Percentiles rank a stretch among this genome's conserved stretches.
phyloP scores from a whole-genome alignment of 2,888 invertebrate genomes.

The Chrysomela aeneicollis region DNA sequence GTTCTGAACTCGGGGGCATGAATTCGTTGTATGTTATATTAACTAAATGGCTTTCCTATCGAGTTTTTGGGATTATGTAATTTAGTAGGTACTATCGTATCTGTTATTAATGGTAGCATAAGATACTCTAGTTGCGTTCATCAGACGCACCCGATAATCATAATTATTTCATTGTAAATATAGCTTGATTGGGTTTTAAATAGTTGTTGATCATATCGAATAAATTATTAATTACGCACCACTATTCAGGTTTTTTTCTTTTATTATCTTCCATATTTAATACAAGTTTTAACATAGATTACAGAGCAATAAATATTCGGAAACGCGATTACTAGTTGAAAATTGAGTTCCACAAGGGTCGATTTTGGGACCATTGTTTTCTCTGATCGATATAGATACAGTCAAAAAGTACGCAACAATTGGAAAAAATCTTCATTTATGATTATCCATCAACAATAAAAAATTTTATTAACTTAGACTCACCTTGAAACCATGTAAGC shows the following conservation, averaged over 20 bases:
- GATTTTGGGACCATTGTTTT: no score
- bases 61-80: slow-evolving; percentile 5
- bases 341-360: no score
- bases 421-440: no score
- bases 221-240: neutral
- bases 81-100: slow-evolving; percentile 48
- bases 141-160: neutral
- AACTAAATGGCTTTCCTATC: slow-evolving; percentile 39
- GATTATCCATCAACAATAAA: no score
- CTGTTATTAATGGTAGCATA: slow-evolving; percentile 33
- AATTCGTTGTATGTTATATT: slow-evolving; percentile 52
- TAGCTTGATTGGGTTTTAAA: neutral
- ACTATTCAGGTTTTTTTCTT: neutral
- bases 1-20: slow-evolving; percentile 34
- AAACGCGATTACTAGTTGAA: no score
- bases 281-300: no score
- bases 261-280: no score
- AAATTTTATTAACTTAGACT: no score
- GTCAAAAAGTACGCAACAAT: no score
- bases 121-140: slow-evolving; percentile 1
- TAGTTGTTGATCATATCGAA: neutral
- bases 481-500: no score
- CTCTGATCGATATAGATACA: no score
- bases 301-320: no score
- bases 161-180: neutral